phyloP scores from a whole-genome alignment of 2,888 invertebrate genomes.

The Salticus scenicus region DNA sequence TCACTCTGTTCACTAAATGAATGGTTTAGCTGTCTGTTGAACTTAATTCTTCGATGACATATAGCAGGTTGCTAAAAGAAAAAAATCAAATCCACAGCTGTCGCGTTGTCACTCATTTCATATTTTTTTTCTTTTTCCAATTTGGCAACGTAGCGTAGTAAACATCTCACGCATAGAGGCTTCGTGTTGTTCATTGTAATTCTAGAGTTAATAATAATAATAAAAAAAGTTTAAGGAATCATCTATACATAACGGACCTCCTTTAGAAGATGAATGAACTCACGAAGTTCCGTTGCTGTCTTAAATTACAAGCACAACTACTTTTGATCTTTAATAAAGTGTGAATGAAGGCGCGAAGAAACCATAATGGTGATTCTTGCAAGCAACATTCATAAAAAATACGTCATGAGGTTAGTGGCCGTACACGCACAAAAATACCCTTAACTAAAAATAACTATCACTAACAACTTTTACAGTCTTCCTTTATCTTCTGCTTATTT shows the following conservation, averaged over 20 bases:
- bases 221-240: background rate
- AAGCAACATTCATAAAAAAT: no score
- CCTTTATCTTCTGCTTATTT: no score
- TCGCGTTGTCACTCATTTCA: background rate
- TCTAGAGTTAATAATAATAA: background rate
- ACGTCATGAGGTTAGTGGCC: no score
- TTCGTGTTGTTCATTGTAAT: background rate
- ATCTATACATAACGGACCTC: background rate
- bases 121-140: background rate
- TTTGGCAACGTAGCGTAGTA: background rate
- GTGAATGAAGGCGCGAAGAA: background rate
- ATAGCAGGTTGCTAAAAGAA: background rate
- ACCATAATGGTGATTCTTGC: background rate
- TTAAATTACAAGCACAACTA: background rate
- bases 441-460: no score
- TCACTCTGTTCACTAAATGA: no score
- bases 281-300: background rate
- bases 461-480: no score
- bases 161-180: conserved; percentile 3
- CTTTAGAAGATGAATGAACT: conserved; percentile 9
- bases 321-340: background rate
- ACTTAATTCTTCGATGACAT: background rate
- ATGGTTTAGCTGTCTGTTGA: background rate
- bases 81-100: background rate
- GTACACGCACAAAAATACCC: no score